phyloP scores from a whole-genome alignment of 2,797 vertebrate species.

The Botia kubotai region DNA sequence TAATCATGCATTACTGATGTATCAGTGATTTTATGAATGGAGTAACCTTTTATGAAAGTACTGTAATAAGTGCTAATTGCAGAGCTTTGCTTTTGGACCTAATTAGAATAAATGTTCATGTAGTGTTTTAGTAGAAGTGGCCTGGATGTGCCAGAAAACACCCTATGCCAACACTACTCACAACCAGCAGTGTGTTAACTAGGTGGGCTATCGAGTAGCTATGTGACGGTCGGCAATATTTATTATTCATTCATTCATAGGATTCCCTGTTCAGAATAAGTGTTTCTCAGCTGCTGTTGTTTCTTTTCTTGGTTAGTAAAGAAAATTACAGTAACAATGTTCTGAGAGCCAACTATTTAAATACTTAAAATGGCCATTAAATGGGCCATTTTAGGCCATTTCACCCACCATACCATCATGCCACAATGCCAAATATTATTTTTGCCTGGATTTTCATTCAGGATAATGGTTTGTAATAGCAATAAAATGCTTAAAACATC shows the following conservation, averaged over 20 bases:
- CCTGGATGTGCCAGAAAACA: conserved; percentile 66
- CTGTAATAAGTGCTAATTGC: conserved; percentile 45
- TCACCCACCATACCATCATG: conserved; percentile 48
- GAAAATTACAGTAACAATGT: conserved; percentile 48
- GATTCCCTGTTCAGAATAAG: conserved; percentile 65
- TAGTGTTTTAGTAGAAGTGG: conserved; percentile 65
- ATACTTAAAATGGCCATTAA: conserved; percentile 53
- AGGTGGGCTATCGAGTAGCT: conserved; percentile 64
- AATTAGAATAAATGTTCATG: conserved; percentile 38
- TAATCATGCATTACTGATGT: conserved; percentile 1
- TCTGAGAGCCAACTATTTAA: conserved; percentile 60
- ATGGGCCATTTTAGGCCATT: conserved; percentile 40
- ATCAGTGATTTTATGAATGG: conserved; percentile 26
- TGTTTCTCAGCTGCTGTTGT: conserved; percentile 1
- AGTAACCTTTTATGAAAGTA: conserved; percentile 40
- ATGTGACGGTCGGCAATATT: conserved; percentile 65
- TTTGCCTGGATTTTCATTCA: conserved; percentile 63
- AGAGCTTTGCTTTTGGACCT: conserved; percentile 46
- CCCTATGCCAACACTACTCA: conserved; percentile 73
- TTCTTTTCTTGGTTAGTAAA: conserved; percentile 42
- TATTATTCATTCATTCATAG: conserved; percentile 57
- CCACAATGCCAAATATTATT: conserved; percentile 75
- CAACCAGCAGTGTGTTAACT: conserved; percentile 67
- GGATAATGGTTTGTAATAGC: conserved; percentile 76
- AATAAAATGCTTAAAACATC: conserved; percentile 81